Evolutionary conservation across 2,113 vertebrate species (phyloP), one percentile per base, ranked within the genome.

Genomic region (Microcebus ravelobensis): DNA sequence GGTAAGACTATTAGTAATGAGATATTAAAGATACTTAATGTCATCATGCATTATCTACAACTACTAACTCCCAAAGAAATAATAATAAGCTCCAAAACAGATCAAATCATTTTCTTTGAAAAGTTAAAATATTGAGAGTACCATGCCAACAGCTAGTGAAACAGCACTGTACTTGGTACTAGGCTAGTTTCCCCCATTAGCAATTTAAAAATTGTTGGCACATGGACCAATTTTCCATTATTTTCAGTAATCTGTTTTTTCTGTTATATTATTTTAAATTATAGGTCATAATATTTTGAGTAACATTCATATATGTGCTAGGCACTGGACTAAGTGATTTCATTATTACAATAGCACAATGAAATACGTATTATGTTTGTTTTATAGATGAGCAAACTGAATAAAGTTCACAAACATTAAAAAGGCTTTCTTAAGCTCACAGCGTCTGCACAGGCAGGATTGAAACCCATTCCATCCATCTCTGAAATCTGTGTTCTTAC

Each of bases 201-300:
- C 9, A 74, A 68, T 57, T 90, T 61, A 84, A 92, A 95, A 93
- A 55, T 15, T 27, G 8, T 42, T 84, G 57, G 39, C 9, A 39
- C 10, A 42, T 21, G 31, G 39, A n/a, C 39, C 45, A 45, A 71
- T 71, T 61, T 81, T 10, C 25, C 45, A 82, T 36, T 87, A 8
- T 82, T 87, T 67, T 86, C 42, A 50, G 70, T 91, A 94, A 77
- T 74, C 21, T 91, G 27, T 70, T 20, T 25, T 36, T 77, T 36
- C 9, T 87, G 12, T 20, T 77, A 9, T 71, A 55, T 84, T 80
- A 95, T 95, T 90, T 97, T 59, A 74, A 96, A 79, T 80, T 84
- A 89, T 23, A 6, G 10, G 17, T 61, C n/a, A 36, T 4, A 65
- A 74, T 59, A 86, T 90, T 91, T 77, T 74, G 29, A 89, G 34